Conservation (phyloP, 2,113 vertebrate genomes). For the Pagrus major region DNA sequence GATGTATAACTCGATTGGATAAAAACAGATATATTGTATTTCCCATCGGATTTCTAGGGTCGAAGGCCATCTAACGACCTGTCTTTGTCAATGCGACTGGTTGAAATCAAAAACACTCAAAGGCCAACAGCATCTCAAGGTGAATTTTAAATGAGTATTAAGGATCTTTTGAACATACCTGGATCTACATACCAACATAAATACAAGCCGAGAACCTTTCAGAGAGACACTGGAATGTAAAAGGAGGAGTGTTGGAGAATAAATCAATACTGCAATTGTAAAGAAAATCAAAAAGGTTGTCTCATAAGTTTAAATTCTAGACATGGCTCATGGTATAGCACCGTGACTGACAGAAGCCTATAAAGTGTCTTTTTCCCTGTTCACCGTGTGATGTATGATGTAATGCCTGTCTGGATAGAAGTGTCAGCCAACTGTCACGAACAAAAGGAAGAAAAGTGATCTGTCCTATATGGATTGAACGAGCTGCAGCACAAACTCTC, state of each 20-base stretch:
- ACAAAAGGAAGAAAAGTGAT: neutral
- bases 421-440: conserved; percentile 12
- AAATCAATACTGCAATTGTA: no score
- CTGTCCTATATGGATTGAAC: neutral
- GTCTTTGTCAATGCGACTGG: neutral
- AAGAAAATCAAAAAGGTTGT: no score
- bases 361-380: neutral
- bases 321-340: neutral
- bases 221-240: neutral
- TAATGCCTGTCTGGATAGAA: neutral
- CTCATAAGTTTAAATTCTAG: neutral
- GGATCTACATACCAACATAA: neutral
- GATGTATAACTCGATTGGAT: conserved; percentile 21
- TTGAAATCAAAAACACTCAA: neutral
- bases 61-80: conserved; percentile 24
- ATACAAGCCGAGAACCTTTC: neutral
- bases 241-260: no score
- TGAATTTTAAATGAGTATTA: neutral
- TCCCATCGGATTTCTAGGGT: conserved; percentile 10
- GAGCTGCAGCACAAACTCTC: neutral
- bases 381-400: neutral
- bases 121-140: conserved; percentile 2
- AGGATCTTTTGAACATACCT: neutral
- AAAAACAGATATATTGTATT: conserved; percentile 5
- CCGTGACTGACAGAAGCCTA: neutral